Conservation (phyloP, 2,888 invertebrate genomes). For the Calameuta pallipes region DNA sequence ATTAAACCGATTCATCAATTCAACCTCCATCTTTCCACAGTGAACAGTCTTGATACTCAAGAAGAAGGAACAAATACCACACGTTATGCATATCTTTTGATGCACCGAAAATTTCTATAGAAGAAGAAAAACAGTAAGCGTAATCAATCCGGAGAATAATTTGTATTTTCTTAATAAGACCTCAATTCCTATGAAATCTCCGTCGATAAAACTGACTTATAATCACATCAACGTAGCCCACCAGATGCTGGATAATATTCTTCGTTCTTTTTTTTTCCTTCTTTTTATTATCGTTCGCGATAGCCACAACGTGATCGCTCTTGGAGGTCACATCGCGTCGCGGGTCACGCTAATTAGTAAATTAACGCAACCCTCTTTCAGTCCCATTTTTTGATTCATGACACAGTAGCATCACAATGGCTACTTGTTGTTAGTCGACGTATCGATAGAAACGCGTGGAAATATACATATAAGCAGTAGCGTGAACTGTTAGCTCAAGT, state of each 20-base stretch:
- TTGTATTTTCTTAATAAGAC: background rate
- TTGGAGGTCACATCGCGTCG: background rate
- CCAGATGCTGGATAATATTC: background rate
- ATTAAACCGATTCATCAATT: background rate
- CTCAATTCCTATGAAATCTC: background rate
- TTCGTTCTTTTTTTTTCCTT: background rate
- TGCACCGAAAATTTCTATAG: background rate
- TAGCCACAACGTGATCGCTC: background rate
- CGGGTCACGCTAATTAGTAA: constrained; percentile 32
- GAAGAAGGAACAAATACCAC: background rate
- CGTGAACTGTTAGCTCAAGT: background rate
- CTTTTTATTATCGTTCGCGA: background rate
- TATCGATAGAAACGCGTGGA: background rate
- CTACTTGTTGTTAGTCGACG: background rate
- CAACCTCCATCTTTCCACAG: background rate
- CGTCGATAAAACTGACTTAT: background rate
- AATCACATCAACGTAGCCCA: background rate
- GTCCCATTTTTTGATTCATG: constrained; percentile 4
- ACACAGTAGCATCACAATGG: constrained; percentile 15
- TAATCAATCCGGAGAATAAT: background rate
- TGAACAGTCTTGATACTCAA: background rate
- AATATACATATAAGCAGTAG: background rate
- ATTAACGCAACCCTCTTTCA: background rate
- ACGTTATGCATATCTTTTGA: background rate
- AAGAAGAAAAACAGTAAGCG: background rate